These are phyloP conservation scores for Mohoua ochrocephala DNA, from an alignment of 2,113 vertebrate genomes.

Conservation along the genomic window DNA sequence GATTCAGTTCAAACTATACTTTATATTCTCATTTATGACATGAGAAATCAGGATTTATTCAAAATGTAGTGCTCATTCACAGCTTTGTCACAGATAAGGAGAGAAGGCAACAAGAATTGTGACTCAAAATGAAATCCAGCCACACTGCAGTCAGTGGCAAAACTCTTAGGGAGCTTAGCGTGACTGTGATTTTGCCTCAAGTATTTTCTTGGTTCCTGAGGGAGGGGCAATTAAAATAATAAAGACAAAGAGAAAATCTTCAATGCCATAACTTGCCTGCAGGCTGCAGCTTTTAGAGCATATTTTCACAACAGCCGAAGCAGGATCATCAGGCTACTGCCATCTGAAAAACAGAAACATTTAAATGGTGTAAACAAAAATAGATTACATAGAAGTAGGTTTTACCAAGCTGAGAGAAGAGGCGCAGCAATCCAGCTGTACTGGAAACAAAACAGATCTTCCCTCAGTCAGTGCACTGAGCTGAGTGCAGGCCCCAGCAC, in stretches of 20 bases:
- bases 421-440: neutral
- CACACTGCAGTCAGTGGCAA: neutral
- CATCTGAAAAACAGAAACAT: neutral
- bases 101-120: neutral
- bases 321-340: neutral
- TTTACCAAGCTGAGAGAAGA: neutral
- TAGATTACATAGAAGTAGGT: neutral
- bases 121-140: constrained; percentile 46
- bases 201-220: neutral
- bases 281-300: neutral
- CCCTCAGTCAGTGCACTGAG: neutral
- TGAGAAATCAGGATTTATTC: constrained; percentile 14
- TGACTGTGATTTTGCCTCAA: neutral
- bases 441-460: neutral
- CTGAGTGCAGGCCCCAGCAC: neutral
- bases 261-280: neutral
- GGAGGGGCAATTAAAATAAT: neutral
- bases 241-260: neutral
- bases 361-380: neutral
- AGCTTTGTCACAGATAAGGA: constrained; percentile 24
- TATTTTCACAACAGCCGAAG: neutral
- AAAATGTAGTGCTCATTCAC: constrained; percentile 28
- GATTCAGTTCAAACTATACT: neutral
- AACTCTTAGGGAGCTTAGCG: neutral
- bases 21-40: constrained; percentile 13